Percentiles rank a stretch among this genome's conserved stretches.
Evolutionary conservation across 2,113 vertebrate genomes (phyloP).

Genomic region (Nothocercus nigrocapillus): DNA sequence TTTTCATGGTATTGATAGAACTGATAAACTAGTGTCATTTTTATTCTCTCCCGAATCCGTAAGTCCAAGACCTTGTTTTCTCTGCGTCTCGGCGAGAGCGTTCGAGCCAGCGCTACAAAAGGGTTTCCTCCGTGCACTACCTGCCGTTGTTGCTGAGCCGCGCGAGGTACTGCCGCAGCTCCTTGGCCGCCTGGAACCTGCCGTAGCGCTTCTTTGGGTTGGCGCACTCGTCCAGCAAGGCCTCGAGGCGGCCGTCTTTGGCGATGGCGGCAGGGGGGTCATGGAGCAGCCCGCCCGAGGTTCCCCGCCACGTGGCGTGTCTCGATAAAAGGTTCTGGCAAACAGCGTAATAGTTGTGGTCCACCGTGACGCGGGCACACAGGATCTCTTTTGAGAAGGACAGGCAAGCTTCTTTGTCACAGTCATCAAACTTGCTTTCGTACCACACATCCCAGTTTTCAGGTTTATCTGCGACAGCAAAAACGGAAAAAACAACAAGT

Average conservation of each 20-base stretch:
- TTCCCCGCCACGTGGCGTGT: slow-evolving; percentile 94
- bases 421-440: slow-evolving; percentile 97
- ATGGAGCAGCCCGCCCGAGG: slow-evolving; percentile 95
- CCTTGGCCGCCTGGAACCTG: slow-evolving; percentile 92
- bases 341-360: slow-evolving; percentile 99
- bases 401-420: slow-evolving; percentile 96
- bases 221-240: slow-evolving; percentile 95
- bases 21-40: slow-evolving; percentile 30
- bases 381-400: slow-evolving; percentile 98
- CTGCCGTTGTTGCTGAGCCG: slow-evolving; percentile 88
- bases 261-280: slow-evolving; percentile 91
- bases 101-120: slow-evolving; percentile 45
- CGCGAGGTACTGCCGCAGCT: slow-evolving; percentile 93
- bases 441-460: slow-evolving; percentile 98
- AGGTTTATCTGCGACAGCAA: slow-evolving; percentile 87
- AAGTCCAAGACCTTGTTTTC: slow-evolving; percentile 48
- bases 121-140: slow-evolving; percentile 78
- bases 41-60: slow-evolving; percentile 17
- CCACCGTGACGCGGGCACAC: slow-evolving; percentile 93
- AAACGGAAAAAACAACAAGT: background rate
- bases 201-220: slow-evolving; percentile 92
- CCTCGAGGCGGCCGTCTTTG: slow-evolving; percentile 91
- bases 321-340: slow-evolving; percentile 97
- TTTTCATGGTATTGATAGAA: slow-evolving; percentile 63
- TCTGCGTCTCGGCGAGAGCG: slow-evolving; percentile 45